Conservation (phyloP, 2,113 vertebrate species). For the Setophaga coronata region DNA sequence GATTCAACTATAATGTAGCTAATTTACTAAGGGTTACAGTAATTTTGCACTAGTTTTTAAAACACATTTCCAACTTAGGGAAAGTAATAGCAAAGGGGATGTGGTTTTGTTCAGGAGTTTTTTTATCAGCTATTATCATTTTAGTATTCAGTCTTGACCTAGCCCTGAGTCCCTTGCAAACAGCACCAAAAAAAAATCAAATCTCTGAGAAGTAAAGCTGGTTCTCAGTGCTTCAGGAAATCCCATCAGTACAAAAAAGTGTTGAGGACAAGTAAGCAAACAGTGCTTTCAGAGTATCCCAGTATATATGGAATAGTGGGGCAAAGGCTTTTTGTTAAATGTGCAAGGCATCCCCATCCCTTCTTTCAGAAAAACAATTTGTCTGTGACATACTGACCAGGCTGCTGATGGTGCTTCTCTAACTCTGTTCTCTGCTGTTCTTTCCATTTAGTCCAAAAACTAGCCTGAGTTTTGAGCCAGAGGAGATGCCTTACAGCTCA, state of each 20-base stretch:
- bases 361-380: neutral
- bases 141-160: neutral
- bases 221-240: neutral
- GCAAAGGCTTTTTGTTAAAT: neutral
- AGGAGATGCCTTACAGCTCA: neutral
- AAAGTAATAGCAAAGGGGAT: neutral
- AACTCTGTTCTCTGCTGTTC: neutral
- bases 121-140: neutral
- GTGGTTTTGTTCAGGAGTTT: neutral
- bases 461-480: neutral
- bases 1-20: neutral
- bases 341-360: neutral
- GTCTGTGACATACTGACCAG: neutral
- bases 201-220: neutral
- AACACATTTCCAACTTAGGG: neutral
- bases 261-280: neutral
- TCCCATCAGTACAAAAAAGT: neutral
- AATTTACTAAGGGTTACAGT: neutral
- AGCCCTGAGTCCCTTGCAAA: neutral
- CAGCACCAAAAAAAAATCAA: fast-evolving
- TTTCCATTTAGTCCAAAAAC: neutral
- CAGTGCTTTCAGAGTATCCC: neutral
- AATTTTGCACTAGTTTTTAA: neutral
- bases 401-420: neutral
- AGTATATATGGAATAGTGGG: neutral